Evolutionary conservation across 2,113 vertebrate species (phyloP).

Genomic region (Dipodomys spectabilis): DNA sequence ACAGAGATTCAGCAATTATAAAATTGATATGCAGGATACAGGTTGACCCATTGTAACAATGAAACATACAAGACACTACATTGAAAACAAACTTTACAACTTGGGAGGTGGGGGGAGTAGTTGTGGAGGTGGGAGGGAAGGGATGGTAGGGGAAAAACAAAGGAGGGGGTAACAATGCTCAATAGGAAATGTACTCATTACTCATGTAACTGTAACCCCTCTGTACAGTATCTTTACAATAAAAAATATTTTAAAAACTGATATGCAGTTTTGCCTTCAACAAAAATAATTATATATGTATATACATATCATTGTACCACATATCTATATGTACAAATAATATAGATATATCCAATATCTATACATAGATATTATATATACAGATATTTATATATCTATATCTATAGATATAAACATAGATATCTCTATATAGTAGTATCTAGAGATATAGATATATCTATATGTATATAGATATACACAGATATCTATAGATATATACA

Average conservation of each 20-base stretch:
- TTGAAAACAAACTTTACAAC: too few species aligned
- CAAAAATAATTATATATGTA: not conserved
- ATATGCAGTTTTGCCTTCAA: conserved; percentile 8
- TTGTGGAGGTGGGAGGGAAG: too few species aligned
- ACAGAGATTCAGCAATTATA: conserved; percentile 21
- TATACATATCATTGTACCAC: too few species aligned
- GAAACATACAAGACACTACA: too few species aligned
- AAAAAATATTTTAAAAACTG: not conserved
- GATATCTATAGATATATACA: not conserved
- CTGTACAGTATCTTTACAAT: too few species aligned
- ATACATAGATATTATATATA: not conserved
- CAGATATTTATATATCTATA: not conserved
- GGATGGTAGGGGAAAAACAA: too few species aligned
- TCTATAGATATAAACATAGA: not conserved
- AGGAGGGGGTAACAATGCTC: too few species aligned
- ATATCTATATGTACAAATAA: not conserved
- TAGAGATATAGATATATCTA: too few species aligned
- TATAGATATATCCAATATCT: not conserved
- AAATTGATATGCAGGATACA: not conserved
- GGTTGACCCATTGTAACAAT: too few species aligned
- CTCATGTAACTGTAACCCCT: too few species aligned
- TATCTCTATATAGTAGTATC: not conserved
- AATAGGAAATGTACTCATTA: too few species aligned
- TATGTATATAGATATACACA: not conserved
- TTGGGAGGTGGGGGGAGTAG: too few species aligned